phyloP scores from a whole-genome alignment of 2,797 vertebrate species.

The Sphenodon punctatus region DNA sequence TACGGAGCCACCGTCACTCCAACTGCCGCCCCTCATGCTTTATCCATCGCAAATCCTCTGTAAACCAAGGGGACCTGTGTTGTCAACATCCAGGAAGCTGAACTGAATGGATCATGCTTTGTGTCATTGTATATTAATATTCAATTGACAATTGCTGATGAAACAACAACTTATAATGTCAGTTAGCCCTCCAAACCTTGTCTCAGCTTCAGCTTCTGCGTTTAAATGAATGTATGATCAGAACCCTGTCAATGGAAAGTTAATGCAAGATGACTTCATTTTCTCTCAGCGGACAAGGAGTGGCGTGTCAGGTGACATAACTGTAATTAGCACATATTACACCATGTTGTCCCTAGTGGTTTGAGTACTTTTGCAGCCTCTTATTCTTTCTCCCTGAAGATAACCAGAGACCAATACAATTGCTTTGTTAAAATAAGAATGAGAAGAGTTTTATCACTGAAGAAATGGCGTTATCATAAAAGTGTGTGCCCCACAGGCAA shows the following conservation, averaged over 20 bases:
- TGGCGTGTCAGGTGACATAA: not conserved
- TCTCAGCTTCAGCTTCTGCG: not conserved
- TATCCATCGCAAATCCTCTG: too few relatives aligned
- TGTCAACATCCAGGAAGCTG: too few relatives aligned
- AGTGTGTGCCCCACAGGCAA: slow-evolving; percentile 62
- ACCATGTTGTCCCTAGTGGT: not conserved
- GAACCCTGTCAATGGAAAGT: not conserved
- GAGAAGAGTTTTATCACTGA: slow-evolving; percentile 66
- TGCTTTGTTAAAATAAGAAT: slow-evolving; percentile 69
- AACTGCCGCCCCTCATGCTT: too few relatives aligned
- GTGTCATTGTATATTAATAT: not conserved
- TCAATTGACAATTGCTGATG: not conserved
- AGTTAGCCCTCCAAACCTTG: not conserved
- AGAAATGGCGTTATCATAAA: slow-evolving; percentile 56
- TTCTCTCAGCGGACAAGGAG: not conserved
- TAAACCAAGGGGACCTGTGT: too few relatives aligned
- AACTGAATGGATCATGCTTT: too few relatives aligned
- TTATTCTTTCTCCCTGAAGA: slow-evolving; percentile 34
- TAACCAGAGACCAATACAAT: slow-evolving; percentile 49
- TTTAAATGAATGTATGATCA: not conserved
- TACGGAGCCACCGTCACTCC: too few relatives aligned
- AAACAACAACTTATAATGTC: not conserved
- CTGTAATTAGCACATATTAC: not conserved
- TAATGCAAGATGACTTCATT: not conserved
- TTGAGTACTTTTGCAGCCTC: slow-evolving; percentile 37